Conservation (phyloP, 1,140 invertebrate genomes). For the Bombus affinis region DNA sequence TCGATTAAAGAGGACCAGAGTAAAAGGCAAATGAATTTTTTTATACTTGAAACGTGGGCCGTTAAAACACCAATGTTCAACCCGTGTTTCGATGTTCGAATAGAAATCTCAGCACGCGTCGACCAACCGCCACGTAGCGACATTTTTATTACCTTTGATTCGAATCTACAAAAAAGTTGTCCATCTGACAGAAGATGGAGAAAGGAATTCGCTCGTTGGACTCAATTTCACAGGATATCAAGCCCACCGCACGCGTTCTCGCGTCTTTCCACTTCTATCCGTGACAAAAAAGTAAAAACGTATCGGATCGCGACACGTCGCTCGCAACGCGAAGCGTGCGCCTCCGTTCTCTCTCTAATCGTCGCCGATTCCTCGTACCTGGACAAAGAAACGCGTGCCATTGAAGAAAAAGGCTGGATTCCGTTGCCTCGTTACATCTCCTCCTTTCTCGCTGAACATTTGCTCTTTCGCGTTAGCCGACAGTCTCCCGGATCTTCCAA, state of each 20-base stretch:
- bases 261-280: neutral
- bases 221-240: constrained; percentile 23
- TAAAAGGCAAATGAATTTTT: neutral
- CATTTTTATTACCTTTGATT: neutral
- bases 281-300: neutral
- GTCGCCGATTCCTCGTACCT: constrained; percentile 22
- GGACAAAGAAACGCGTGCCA: constrained; percentile 38
- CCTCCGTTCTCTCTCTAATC: constrained; percentile 46
- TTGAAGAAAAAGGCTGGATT: constrained; percentile 39
- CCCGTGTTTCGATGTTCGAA: too few relatives aligned
- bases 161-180: neutral
- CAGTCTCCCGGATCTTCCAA: neutral
- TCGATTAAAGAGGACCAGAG: neutral
- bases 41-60: too few relatives aligned
- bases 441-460: too few relatives aligned
- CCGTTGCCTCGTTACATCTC: constrained; percentile 13
- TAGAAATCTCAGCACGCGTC: too few relatives aligned
- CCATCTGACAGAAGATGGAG: neutral
- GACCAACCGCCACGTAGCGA: too few relatives aligned
- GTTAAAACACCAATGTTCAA: too few relatives aligned
- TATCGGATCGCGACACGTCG: constrained; percentile 60
- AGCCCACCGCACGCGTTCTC: neutral
- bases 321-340: neutral
- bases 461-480: too few relatives aligned
- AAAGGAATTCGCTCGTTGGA: neutral